Conservation (phyloP, 2,888 invertebrate genomes). For the Suillia variegata region DNA sequence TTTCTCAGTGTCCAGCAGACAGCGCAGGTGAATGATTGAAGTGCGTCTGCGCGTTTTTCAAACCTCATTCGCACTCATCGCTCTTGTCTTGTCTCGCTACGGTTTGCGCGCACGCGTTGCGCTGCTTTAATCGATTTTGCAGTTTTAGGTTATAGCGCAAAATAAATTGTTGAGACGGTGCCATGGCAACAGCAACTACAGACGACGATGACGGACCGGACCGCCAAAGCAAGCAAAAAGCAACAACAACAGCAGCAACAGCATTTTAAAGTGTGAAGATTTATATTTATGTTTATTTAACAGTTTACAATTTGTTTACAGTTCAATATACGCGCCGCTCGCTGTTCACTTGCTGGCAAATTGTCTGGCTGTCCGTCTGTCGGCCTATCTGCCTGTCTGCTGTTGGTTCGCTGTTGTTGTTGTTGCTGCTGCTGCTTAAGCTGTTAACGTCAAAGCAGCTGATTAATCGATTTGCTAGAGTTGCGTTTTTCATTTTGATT, state of each 20-base stretch:
- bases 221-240: too few species aligned
- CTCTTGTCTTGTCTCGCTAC: background rate
- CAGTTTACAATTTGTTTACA: constrained; percentile 28
- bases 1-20: background rate
- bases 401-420: background rate
- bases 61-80: too few species aligned
- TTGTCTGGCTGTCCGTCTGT: background rate
- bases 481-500: too few species aligned
- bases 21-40: too few species aligned
- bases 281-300: constrained; percentile 32
- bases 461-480: constrained; percentile 3
- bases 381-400: background rate
- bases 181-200: constrained; percentile 3
- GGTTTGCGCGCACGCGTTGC: background rate
- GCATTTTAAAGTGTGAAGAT: constrained; percentile 15
- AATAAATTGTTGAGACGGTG: background rate
- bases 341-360: background rate
- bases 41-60: constrained; percentile 2
- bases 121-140: too few species aligned
- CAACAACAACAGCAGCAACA: constrained; percentile 17
- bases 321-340: background rate
- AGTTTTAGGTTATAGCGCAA: background rate
- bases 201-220: background rate
- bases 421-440: background rate
- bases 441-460: background rate